Evolutionary conservation across 2,888 invertebrate species (phyloP).

Genomic region (Keiferia lycopersicella): DNA sequence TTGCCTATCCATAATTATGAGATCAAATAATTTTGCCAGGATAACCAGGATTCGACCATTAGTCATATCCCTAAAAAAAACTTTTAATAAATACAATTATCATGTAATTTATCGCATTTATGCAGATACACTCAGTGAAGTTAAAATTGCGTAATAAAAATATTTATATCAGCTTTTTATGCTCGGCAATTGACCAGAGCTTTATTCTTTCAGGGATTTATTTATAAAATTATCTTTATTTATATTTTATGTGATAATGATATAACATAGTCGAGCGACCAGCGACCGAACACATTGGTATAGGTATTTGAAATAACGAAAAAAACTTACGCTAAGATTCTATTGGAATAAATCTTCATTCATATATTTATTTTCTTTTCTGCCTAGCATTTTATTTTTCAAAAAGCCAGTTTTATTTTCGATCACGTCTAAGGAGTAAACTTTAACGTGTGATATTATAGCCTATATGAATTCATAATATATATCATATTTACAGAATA

Average conservation of each 20-base stretch:
- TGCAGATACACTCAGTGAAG: not conserved
- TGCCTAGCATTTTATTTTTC: not conserved
- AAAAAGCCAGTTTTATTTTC: not conserved
- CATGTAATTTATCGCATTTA: too few relatives aligned
- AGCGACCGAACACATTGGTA: conserved; percentile 1
- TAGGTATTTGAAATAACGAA: not conserved
- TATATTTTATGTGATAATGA: not conserved
- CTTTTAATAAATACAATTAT: too few relatives aligned
- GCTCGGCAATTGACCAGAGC: not conserved
- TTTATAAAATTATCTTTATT: not conserved
- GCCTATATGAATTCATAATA: not conserved
- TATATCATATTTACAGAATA: conserved; percentile 39
- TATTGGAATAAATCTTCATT: conserved; percentile 6
- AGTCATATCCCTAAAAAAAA: too few relatives aligned
- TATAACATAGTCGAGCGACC: not conserved
- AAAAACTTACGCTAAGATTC: not conserved
- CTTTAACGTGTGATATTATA: not conserved
- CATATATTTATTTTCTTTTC: too few relatives aligned
- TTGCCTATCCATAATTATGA: too few relatives aligned
- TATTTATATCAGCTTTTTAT: too few relatives aligned
- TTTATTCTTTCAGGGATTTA: not conserved
- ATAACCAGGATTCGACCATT: too few relatives aligned
- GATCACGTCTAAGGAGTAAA: conserved; percentile 4
- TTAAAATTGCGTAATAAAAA: conserved; percentile 7
- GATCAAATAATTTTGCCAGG: too few relatives aligned